Base-by-base conservation (phyloP, 2,888 invertebrate genomes). In the Xestia ashworthii region DNA sequence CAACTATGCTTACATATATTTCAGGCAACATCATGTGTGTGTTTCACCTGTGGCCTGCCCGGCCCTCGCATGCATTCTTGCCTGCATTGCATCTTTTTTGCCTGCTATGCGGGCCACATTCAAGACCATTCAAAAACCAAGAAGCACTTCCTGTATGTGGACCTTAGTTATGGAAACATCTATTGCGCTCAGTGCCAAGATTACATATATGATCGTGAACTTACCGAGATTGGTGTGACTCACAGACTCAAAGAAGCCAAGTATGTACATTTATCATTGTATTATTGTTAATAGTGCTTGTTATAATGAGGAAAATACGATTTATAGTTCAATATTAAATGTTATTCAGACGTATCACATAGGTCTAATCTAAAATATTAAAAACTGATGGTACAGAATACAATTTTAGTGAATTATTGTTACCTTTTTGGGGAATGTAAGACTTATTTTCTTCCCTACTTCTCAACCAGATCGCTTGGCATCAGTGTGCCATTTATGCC, bases 41-140 rank as follows among this genome's bases (percentile, higher is more conserved):
- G 99, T 95, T 98, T 98, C 89, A 97, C 98, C 50, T 99, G 99
- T 94, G 98, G 98, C 88, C 97, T 97, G 84, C 97, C 98, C 80
- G 98, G 98, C 41, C 98, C 98, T n/a, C 97, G 98, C 78, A 97
- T 99, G 89, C 98, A 98, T 92, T 98, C 98, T 44, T 99, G 99
- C 91, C 97, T 99, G 79, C 98, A 99, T 90, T 99, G 99, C 96
- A 98, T 99, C 88, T 99, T 98, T 95, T 99, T 99, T 94, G 99
- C 98, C 72, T 99, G 99, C 94, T 98, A 98, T 89, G 97, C 97
- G 41, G 97, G 98, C 77, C 99, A 99, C 93, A 98, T 99, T 86
- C 98, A 98, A 90, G 98, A 98, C 75, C 99, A 99, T 96, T 98
- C 98, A 70, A 98, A 98, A 91, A 97, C 97, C 66, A 98, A 98